These are phyloP conservation scores for Oopsacas minuta DNA, from an alignment of 37 sponge, comb jelly and placozoan genomes.

Conservation along the genomic window DNA sequence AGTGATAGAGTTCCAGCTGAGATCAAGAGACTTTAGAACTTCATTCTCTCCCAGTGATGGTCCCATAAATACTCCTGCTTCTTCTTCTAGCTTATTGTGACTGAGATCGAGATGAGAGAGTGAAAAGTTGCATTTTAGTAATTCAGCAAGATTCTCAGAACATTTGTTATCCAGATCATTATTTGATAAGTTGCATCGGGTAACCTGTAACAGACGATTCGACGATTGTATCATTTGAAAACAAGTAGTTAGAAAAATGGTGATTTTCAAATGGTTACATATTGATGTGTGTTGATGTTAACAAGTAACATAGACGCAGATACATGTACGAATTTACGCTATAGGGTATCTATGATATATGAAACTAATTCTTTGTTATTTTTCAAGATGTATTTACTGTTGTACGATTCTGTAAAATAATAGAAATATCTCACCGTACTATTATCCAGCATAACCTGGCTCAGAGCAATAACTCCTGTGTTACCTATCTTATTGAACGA, in stretches of 20 bases:
- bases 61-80: constrained; percentile 60
- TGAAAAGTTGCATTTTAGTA: constrained; percentile 49
- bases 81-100: constrained; percentile 75
- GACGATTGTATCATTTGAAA: neutral
- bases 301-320: too few relatives aligned
- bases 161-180: neutral
- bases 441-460: neutral
- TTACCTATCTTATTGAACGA: constrained; percentile 61
- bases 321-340: too few relatives aligned
- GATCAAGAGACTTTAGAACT: constrained; percentile 55
- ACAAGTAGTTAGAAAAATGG: too few relatives aligned
- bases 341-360: too few relatives aligned
- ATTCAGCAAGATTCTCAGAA: neutral
- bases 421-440: neutral
- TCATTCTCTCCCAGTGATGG: constrained; percentile 82
- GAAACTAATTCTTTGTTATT: too few relatives aligned
- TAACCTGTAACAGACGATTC: neutral
- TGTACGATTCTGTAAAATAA: neutral
- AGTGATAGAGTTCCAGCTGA: constrained; percentile 87
- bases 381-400: neutral
- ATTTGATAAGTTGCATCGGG: neutral
- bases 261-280: too few relatives aligned
- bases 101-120: constrained; percentile 74
- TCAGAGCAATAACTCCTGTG: constrained; percentile 42
- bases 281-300: too few relatives aligned